Conservation (phyloP, 1,140 invertebrate genomes). For the Hyposmocoma kahamanoa region DNA sequence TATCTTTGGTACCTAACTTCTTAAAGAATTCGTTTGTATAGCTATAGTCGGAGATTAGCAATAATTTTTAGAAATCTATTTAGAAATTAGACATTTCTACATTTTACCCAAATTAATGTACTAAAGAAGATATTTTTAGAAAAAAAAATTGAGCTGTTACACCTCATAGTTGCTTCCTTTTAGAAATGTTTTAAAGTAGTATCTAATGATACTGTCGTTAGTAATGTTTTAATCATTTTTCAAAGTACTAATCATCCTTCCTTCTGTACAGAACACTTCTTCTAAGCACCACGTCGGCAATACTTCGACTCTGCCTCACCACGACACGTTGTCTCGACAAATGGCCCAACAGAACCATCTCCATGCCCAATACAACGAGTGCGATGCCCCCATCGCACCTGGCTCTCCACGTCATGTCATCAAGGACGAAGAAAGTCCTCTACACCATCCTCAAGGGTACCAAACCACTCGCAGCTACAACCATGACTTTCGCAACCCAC, state of each 20-base stretch:
- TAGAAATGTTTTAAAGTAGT: no score
- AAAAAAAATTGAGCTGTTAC: no score
- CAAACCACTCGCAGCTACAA: conserved; percentile 73
- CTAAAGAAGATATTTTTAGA: no score
- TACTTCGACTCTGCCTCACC: conserved; percentile 58
- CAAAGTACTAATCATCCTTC: neutral
- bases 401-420: conserved; percentile 44
- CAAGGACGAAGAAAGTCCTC: conserved; percentile 56
- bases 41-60: no score
- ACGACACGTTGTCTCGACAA: conserved; percentile 58
- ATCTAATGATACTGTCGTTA: no score
- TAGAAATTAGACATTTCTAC: no score
- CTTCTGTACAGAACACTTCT: conserved; percentile 70
- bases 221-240: no score
- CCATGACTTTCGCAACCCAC: conserved; percentile 74
- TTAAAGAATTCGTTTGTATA: no score
- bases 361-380: conserved; percentile 51
- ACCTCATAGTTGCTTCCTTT: no score
- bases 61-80: no score
- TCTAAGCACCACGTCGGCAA: conserved; percentile 66
- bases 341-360: conserved; percentile 49
- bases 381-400: conserved; percentile 40
- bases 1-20: no score
- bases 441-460: conserved; percentile 58
- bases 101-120: no score